Evolutionary conservation across 2,113 vertebrate species (phyloP).

Genomic region (Aepyceros melampus): DNA sequence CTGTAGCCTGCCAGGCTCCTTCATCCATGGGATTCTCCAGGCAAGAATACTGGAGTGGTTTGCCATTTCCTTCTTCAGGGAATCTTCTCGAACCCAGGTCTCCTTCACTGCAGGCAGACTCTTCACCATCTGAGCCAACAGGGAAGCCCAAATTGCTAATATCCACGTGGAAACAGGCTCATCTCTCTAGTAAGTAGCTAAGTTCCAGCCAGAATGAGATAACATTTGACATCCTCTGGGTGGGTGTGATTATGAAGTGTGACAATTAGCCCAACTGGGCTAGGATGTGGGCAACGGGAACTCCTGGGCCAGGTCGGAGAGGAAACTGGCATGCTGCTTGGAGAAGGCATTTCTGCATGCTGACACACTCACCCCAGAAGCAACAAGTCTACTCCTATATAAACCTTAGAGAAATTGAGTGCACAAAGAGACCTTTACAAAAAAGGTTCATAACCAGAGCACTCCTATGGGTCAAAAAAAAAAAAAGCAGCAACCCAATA

Average conservation of each 20-base stretch:
- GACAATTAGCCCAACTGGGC: neutral
- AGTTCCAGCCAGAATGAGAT: neutral
- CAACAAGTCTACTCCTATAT: neutral
- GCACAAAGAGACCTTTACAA: neutral
- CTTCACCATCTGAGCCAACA: neutral
- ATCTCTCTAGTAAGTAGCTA: neutral
- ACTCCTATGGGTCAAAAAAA: neutral
- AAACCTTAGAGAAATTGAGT: neutral
- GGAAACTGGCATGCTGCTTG: neutral
- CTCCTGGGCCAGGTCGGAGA: neutral
- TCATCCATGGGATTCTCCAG: neutral
- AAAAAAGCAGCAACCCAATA: neutral
- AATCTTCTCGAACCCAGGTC: neutral
- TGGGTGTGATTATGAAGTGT: neutral
- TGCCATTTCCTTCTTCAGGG: neutral
- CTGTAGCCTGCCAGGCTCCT: neutral
- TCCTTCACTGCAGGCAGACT: neutral
- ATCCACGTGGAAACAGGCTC: neutral
- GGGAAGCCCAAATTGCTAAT: neutral
- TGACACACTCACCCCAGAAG: no score
- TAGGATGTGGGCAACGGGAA: neutral
- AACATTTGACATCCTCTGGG: neutral
- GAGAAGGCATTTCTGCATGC: neutral
- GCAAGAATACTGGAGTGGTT: neutral
- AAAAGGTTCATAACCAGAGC: neutral